Evolutionary conservation across 2,888 invertebrate genomes (phyloP), one percentile per base, ranked within the genome.

Genomic region (Nomada lathburiana): DNA sequence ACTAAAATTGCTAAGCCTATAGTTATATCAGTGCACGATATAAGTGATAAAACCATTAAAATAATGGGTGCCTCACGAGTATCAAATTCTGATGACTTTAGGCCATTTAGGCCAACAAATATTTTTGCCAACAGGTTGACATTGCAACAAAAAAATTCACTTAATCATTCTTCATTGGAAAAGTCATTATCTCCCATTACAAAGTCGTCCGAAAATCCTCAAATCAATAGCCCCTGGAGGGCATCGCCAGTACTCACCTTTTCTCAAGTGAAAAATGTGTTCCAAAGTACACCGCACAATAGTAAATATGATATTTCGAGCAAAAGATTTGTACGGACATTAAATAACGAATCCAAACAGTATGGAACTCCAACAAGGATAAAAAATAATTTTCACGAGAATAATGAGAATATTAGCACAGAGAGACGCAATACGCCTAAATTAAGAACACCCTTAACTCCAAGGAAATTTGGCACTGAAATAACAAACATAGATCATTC

Each of bases 281-380:
- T 89, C 26, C 92, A 92, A 74, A 92, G 92, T 72, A 92, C 92
- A 23, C 92, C 92, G 0, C 89, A 90, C 55, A 78, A 80, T 2
- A 88, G 77, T 2, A 78, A 70, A 1, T 18, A 60, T 0, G 52
- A 83, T 1, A 20, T 73, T 29, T 10, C 29, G 18, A 50, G 13
- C 18, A 73, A 59, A n/a, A 80, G 10, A 20, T 23, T 73, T 10
- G 9, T 11, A 4, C 67, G 44, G 18, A 16, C 1, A 13, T 44
- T 36, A 20, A 75, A 47, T 11, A 76, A 59, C 10, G 78, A 78
- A 11, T 16, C 50, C 0, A 85, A 67, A 10, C 72, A 42, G n/a
- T 63, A 16, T 20, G 57, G 11, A 11, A 63, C 42, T 44, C 0
- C 26, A 20, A 5, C 2, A 7, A 86, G 60, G 36, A 9, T 18